phyloP scores from a whole-genome alignment of 2,113 vertebrate species.

The Leuciscus idus region DNA sequence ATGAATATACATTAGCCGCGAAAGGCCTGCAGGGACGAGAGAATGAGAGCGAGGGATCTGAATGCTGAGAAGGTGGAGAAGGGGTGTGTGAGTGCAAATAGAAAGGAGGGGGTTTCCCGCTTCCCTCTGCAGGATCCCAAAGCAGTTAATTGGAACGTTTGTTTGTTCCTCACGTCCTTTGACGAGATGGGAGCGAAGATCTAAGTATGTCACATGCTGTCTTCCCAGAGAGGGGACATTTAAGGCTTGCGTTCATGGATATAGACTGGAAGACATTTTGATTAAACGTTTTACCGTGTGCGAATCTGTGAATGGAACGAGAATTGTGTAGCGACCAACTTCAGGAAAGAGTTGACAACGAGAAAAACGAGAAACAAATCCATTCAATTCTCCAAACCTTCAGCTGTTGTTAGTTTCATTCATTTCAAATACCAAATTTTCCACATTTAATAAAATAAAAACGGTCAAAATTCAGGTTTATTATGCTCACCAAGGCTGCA shows the following conservation, averaged over 20 bases:
- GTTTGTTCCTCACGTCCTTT: constrained; percentile 76
- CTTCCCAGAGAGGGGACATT: constrained; percentile 67
- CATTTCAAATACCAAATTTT: neutral
- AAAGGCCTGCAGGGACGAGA: constrained; percentile 62
- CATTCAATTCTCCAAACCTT: neutral
- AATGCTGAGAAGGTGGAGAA: constrained; percentile 60
- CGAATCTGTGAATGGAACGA: neutral
- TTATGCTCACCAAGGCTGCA: neutral
- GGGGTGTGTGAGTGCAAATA: constrained; percentile 51
- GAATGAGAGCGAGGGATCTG: constrained; percentile 52
- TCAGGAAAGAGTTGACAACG: neutral
- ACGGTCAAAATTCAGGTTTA: neutral
- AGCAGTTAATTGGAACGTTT: constrained; percentile 80
- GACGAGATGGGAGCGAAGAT: constrained; percentile 76
- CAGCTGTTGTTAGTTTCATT: neutral
- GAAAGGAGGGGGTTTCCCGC: constrained; percentile 40
- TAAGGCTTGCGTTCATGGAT: constrained; percentile 65
- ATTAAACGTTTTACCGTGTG: neutral
- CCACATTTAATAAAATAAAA: neutral
- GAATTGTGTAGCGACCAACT: neutral
- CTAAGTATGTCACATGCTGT: constrained; percentile 77
- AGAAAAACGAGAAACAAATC: neutral
- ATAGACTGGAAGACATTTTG: neutral
- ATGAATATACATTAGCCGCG: constrained; percentile 80
- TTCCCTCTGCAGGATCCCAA: constrained; percentile 74